Percentiles rank a stretch among this genome's conserved stretches.
Conservation (phyloP, 2,113 vertebrate species). For the Eidolon helvum region DNA sequence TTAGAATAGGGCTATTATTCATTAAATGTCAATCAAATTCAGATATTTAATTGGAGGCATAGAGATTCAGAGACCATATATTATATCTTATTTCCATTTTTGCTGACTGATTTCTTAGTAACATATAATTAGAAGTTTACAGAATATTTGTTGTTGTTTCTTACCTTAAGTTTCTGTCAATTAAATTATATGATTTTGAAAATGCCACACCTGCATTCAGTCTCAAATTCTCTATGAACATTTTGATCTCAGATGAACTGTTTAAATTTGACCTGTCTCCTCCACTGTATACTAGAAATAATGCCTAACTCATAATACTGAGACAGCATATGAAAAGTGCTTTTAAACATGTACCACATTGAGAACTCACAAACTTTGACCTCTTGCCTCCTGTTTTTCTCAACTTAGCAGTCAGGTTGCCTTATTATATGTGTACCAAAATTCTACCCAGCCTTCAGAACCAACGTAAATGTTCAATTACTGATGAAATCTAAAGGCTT, state of each 20-base stretch:
- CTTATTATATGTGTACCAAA: neutral
- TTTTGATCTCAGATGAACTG: neutral
- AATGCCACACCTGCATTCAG: neutral
- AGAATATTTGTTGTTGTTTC: neutral
- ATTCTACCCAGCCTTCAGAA: neutral
- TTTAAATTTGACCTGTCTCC: neutral
- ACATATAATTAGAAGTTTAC: neutral
- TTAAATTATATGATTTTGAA: neutral
- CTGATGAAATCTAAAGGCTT: neutral
- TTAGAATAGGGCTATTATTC: neutral
- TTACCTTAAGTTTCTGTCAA: neutral
- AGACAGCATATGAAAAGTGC: neutral
- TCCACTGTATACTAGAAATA: neutral
- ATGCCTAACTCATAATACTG: neutral
- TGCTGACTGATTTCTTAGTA: neutral
- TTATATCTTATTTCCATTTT: neutral
- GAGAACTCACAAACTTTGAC: neutral
- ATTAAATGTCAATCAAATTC: neutral
- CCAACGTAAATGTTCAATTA: neutral
- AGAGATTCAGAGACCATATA: neutral
- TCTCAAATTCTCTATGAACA: neutral
- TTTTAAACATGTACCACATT: neutral
- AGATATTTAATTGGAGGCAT: neutral
- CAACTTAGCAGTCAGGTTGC: accelerated
- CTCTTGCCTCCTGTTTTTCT: neutral